Evolutionary conservation across 2,888 invertebrate genomes (phyloP), one percentile per base, ranked within the genome.

Genomic region (Cosmia trapezina): DNA sequence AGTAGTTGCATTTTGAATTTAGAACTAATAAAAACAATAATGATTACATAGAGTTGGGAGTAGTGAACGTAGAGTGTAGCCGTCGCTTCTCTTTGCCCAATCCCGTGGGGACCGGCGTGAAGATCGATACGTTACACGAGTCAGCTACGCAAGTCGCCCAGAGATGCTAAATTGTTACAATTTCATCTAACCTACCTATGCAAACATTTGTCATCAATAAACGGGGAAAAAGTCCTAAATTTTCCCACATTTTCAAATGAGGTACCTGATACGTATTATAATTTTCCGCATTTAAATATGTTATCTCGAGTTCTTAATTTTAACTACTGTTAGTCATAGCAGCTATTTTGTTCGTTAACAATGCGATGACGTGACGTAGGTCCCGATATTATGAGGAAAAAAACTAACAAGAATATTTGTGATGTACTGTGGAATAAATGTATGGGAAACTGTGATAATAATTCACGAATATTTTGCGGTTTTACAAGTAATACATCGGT

Each of bases 41-140:
- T 73, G 73, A 61, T 60, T 53, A 59, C 61, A 65, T 14, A 41
- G 63, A 57, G 75, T 69, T 70, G 51, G 62, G 68, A 62, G 73
- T 66, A 70, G 43, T 77, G 54, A 57, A 60, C 47, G 65, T 70
- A 45, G 62, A 66, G 33, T 66, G 60, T 79, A 51, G 61, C 73
- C 62, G 73, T 68, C 70, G 78, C 59, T 78, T 70, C 83, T 83
- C 78, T 73, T 73, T 47, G 73, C 74, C 61, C 72, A 73, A 84
- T 77, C 73, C 85, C 70, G 75, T 47, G 60, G 84, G 81, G 84
- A 83, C 76, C 72, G 77, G 70, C 79, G 79, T 73, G 80, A 78
- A 83, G 84, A 85, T 85, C 84, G 77, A 85, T 85, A 85, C 82
- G 69, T 59, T 63, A 72, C 80, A 63, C 78, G 72, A 74, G 83